phyloP scores from a whole-genome alignment of 2,797 vertebrate species.

The Urophycis tenuis region DNA sequence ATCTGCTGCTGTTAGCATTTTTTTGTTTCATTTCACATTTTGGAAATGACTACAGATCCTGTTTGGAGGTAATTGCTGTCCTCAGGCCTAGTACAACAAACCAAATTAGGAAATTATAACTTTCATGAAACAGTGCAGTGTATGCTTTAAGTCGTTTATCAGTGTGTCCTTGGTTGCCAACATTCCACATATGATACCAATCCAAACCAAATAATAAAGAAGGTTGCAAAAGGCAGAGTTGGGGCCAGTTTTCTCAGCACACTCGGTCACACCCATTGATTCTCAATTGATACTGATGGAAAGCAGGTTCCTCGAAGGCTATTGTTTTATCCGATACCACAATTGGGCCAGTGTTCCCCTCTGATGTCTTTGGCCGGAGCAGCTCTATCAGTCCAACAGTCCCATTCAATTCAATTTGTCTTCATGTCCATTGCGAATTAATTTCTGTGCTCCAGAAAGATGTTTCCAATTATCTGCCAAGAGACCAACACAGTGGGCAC shows the following conservation, averaged over 20 bases:
- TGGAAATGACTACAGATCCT: neutral
- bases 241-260: constrained; percentile 23
- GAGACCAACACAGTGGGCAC: constrained; percentile 17
- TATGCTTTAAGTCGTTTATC: neutral
- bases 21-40: neutral
- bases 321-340: neutral
- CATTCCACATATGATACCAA: constrained; percentile 2
- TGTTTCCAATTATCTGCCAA: constrained; percentile 19
- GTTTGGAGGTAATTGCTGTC: too few relatives aligned
- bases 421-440: constrained; percentile 16
- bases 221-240: constrained; percentile 32
- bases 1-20: too few relatives aligned
- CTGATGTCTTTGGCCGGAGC: constrained; percentile 38
- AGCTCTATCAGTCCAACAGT: constrained; percentile 23
- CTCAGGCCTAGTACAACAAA: too few relatives aligned
- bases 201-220: constrained; percentile 34
- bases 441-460: constrained; percentile 25
- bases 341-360: constrained; percentile 28
- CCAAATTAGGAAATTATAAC: neutral
- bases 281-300: constrained; percentile 39
- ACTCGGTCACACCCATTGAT: constrained; percentile 28
- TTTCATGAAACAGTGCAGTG: neutral
- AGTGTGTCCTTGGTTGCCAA: neutral
- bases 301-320: constrained; percentile 29
- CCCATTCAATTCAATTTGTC: constrained; percentile 16